These are phyloP conservation scores for Helleia helle DNA, from an alignment of 2,888 invertebrate species.

Conservation along the genomic window DNA sequence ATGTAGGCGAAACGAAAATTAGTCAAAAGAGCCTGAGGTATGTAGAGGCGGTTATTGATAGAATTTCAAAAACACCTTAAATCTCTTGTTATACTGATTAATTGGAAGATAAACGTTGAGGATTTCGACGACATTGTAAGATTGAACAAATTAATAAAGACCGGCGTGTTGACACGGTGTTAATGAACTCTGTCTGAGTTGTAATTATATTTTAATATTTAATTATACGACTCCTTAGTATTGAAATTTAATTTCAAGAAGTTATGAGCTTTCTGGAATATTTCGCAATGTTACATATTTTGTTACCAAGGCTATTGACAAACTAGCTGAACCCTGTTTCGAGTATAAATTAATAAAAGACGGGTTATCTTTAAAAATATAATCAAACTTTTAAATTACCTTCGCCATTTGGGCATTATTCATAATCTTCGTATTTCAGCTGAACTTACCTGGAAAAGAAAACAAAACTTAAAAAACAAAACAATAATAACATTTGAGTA, in stretches of 20 bases:
- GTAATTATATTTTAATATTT: neutral
- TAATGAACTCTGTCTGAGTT: conserved; percentile 10
- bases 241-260: too few relatives aligned
- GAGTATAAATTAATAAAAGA: too few relatives aligned
- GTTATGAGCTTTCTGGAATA: too few relatives aligned
- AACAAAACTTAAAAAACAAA: conserved; percentile 14
- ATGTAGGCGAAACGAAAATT: too few relatives aligned
- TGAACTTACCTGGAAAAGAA: conserved; percentile 25
- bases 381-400: conserved; percentile 9
- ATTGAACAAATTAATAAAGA: conserved; percentile 19
- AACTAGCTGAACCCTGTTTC: too few relatives aligned
- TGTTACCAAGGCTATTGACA: too few relatives aligned
- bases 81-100: conserved; percentile 25
- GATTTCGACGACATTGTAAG: conserved; percentile 19
- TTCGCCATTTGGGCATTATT: conserved; percentile 12
- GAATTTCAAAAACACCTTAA: too few relatives aligned
- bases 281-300: too few relatives aligned
- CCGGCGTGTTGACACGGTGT: conserved; percentile 12
- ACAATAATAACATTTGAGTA: conserved; percentile 12
- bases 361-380: neutral
- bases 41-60: too few relatives aligned
- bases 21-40: too few relatives aligned
- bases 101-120: conserved; percentile 33
- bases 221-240: too few relatives aligned
- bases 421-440: conserved; percentile 14